Conservation (phyloP, 2,888 invertebrate genomes). For the Lithophane ornitopus region DNA sequence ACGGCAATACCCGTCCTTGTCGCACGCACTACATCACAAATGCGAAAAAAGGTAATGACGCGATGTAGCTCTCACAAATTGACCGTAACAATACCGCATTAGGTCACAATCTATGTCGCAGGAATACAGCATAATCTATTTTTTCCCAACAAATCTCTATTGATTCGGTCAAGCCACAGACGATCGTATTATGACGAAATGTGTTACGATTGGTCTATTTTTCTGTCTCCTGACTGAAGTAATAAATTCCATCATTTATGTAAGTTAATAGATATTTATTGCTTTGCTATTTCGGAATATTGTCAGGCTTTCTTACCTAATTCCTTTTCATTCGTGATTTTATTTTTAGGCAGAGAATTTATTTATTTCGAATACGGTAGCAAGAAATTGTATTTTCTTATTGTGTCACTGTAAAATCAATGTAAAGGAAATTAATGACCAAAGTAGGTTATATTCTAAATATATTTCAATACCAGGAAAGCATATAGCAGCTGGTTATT, state of each 20-base stretch:
- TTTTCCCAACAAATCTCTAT: slow-evolving; percentile 73
- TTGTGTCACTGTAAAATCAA: slow-evolving; percentile 26
- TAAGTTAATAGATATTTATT: slow-evolving; percentile 74
- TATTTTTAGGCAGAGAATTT: slow-evolving; percentile 10
- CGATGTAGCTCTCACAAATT: slow-evolving; percentile 80
- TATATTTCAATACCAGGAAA: slow-evolving; percentile 53
- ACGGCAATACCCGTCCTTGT: slow-evolving; percentile 76
- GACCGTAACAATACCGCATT: slow-evolving; percentile 83
- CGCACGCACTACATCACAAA: slow-evolving; percentile 76
- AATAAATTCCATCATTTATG: slow-evolving; percentile 73
- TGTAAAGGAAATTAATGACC: slow-evolving; percentile 50
- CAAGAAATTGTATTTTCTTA: slow-evolving; percentile 30
- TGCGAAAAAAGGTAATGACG: slow-evolving; percentile 78
- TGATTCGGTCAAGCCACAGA: slow-evolving; percentile 71
- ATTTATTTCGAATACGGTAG: slow-evolving; percentile 14
- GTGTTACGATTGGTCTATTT: slow-evolving; percentile 71
- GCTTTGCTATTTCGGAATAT: slow-evolving; percentile 69
- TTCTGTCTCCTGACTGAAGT: slow-evolving; percentile 68
- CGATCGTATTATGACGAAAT: slow-evolving; percentile 70
- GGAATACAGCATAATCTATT: slow-evolving; percentile 74
- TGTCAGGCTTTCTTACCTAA: slow-evolving; percentile 61
- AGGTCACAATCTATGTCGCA: slow-evolving; percentile 80
- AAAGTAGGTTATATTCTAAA: slow-evolving; percentile 48
- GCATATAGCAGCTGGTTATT: slow-evolving; percentile 53
- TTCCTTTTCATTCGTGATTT: slow-evolving; percentile 37